Base-by-base conservation (phyloP, 2,888 invertebrate species). In the Euclidia mi region DNA sequence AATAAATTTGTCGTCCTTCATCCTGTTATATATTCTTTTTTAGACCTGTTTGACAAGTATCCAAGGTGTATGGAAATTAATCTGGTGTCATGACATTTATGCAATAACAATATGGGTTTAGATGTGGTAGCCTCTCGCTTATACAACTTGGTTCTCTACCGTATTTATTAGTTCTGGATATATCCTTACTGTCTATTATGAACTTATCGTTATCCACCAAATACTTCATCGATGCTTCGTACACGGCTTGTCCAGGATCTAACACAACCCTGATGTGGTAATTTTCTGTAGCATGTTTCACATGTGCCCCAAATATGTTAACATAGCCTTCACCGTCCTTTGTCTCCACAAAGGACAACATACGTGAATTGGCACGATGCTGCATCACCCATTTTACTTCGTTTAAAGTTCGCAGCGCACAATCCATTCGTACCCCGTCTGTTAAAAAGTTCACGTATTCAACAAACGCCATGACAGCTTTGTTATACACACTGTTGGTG, bases 91-190 rank as follows among this genome's bases (percentile, higher is more conserved):
- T 25, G 20, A 25, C 20, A 25, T 25, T 25, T 6, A 2, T 95
- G 82, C 98, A 98, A 79, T 96, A 97, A 85, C 98, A 98, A 81
- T 96, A 98, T 82, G 97, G 98, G 61, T 98, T 95, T 31, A 98
- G 91, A 81, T 98, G 96, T 0, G 96, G 97, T 78, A 96, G 95
- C 2, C 95, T 94, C 2, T 95, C 95, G 71, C 97, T 96, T 32
- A 99, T 96, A 79, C 99, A 99, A 70, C 96, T 95, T 0, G 98
- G 97, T 76, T 97, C 97, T 20, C 95, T 90, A 4, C 98, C 97
- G 77, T 98, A 99, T 82, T 96, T 96, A 31, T 90, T 92, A 7
- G 83, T 88, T 53, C 93, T 69, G 0, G 92, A 91, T 53, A 92
- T 89, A 38, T 92, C 92, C 9, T 91, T 82, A 4, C 92, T 95